Conservation (phyloP, 2,888 invertebrate genomes). For the Podotricha telesiphe region DNA sequence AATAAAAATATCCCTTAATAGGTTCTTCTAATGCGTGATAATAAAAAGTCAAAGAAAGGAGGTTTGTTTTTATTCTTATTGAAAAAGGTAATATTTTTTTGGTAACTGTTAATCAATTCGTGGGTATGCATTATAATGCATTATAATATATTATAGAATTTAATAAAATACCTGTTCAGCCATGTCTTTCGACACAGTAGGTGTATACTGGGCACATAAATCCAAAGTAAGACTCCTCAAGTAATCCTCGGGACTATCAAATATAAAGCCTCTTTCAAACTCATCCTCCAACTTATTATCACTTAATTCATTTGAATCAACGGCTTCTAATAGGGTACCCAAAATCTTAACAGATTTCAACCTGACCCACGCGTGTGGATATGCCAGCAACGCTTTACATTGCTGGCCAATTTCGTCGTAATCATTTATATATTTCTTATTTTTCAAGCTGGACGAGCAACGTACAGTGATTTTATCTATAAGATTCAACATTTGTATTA, state of each 20-base stretch:
- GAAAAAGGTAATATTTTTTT: too few relatives aligned
- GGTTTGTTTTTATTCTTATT: too few relatives aligned
- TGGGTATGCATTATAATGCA: too few relatives aligned
- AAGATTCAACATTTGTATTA: conserved; percentile 89
- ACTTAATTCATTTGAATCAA: conserved; percentile 85
- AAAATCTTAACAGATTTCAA: conserved; percentile 90
- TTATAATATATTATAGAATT: too few relatives aligned
- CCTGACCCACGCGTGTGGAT: conserved; percentile 95
- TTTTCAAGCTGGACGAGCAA: conserved; percentile 84
- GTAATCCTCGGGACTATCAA: conserved; percentile 84
- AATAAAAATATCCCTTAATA: too few relatives aligned
- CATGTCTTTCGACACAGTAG: conserved; percentile 87
- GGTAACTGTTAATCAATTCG: too few relatives aligned
- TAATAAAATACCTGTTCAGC: conserved; percentile 85
- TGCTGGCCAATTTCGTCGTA: conserved; percentile 86
- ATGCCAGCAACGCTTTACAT: conserved; percentile 88
- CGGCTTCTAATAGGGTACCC: conserved; percentile 86
- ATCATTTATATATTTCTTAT: conserved; percentile 69
- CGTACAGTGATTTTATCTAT: conserved; percentile 86
- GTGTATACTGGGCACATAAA: conserved; percentile 89
- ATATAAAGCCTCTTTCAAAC: conserved; percentile 83
- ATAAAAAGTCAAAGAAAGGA: too few relatives aligned
- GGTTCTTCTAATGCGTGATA: too few relatives aligned
- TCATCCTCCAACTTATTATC: conserved; percentile 68
- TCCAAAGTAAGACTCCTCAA: conserved; percentile 88